A percentile compares a stretch with the other conserved stretches of the same genome.
Conservation (phyloP, 2,113 vertebrate species). For the Callopanchax toddi region DNA sequence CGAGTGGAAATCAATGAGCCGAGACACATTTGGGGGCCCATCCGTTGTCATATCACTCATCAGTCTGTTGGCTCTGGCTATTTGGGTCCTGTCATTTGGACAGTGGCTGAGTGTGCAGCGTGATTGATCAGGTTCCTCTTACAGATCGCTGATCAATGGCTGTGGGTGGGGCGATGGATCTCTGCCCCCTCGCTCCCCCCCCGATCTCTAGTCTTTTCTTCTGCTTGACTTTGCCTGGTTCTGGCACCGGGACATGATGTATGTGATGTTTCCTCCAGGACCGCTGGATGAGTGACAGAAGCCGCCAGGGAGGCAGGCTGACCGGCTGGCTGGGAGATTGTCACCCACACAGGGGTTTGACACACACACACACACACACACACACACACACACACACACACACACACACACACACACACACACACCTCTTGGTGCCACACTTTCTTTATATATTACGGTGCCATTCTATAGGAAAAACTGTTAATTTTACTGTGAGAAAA, state of each 20-base stretch:
- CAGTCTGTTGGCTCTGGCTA: slow-evolving; percentile 88
- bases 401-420: slow-evolving; percentile 43
- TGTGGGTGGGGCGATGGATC: slow-evolving; percentile 69
- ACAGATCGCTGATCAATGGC: slow-evolving; percentile 92
- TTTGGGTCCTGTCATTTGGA: slow-evolving; percentile 88
- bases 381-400: slow-evolving; percentile 47
- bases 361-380: slow-evolving; percentile 5
- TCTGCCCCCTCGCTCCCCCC: slow-evolving; percentile 27
- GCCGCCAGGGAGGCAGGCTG: slow-evolving; percentile 68
- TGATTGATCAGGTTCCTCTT: slow-evolving; percentile 92
- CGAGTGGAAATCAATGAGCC: slow-evolving; percentile 98
- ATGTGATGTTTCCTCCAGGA: slow-evolving; percentile 54
- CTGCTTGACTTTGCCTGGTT: slow-evolving; percentile 7
- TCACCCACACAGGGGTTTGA: slow-evolving; percentile 75
- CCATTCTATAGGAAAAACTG: neutral
- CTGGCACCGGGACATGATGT: slow-evolving; percentile 37
- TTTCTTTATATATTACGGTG: neutral
- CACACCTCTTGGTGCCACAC: slow-evolving; percentile 2
- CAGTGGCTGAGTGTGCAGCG: slow-evolving; percentile 80
- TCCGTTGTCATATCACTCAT: slow-evolving; percentile 98
- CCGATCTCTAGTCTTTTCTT: slow-evolving; percentile 24
- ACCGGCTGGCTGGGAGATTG: slow-evolving; percentile 55
- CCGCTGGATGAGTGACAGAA: slow-evolving; percentile 68
- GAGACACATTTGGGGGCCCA: slow-evolving; percentile 91
- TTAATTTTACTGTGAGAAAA: neutral